Conservation (phyloP, 1,140 invertebrate species). For the Maconellicoccus hirsutus region DNA sequence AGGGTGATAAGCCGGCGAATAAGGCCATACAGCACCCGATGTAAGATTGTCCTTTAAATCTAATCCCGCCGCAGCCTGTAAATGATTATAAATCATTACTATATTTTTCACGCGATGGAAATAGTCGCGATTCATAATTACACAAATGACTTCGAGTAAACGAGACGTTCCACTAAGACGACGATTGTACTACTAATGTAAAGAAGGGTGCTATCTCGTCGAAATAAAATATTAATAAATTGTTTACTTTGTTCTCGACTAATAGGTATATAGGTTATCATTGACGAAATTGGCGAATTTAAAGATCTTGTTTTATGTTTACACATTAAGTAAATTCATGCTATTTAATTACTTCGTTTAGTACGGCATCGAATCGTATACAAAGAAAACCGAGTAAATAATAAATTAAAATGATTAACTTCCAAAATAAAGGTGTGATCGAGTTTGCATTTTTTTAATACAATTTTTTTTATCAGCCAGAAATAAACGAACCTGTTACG, state of each 20-base stretch:
- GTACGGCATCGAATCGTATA: not conserved
- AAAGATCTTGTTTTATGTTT: not conserved
- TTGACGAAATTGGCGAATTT: not conserved
- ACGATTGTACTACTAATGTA: not conserved
- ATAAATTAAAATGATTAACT: not conserved
- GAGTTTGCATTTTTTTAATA: not conserved
- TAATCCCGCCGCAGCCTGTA: slow-evolving; percentile 46
- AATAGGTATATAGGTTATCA: not conserved
- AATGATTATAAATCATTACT: not conserved
- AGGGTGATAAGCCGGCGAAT: slow-evolving; percentile 76
- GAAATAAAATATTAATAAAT: not conserved
- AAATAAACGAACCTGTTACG: not conserved
- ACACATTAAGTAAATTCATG: not conserved
- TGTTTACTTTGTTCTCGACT: not conserved
- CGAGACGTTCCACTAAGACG: not conserved
- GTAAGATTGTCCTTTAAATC: slow-evolving; percentile 79
- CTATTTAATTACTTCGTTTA: not conserved
- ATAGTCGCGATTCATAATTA: not conserved
- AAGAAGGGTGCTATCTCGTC: not conserved
- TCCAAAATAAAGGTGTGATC: not conserved
- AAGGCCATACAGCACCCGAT: slow-evolving; percentile 69
- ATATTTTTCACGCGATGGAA: slow-evolving; percentile 6
- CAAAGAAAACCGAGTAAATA: not conserved
- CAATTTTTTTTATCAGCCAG: not conserved
- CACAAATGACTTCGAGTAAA: not conserved